phyloP scores from a whole-genome alignment of 2,797 vertebrate species.

The Acipenser oxyrinchus region DNA sequence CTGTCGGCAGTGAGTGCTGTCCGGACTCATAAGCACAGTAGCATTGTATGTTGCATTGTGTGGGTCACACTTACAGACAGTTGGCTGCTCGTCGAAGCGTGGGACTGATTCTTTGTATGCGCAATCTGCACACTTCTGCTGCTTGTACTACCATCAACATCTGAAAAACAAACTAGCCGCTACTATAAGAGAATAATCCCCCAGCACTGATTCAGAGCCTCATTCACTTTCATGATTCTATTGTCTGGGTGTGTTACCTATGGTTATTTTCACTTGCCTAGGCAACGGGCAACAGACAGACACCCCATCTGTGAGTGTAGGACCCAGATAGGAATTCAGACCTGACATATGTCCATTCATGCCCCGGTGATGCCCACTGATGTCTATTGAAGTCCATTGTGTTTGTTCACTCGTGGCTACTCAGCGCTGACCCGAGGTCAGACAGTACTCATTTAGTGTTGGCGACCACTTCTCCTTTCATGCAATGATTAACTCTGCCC shows the following conservation, averaged over 20 bases:
- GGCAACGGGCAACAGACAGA: constrained; percentile 35
- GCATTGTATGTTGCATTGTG: constrained; percentile 34
- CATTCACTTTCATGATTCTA: constrained; percentile 49
- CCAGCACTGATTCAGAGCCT: constrained; percentile 45
- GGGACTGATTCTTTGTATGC: constrained; percentile 47
- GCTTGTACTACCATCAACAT: constrained; percentile 20
- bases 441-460: constrained; percentile 49
- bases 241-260: constrained; percentile 59
- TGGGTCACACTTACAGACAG: constrained; percentile 62
- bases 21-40: constrained; percentile 14
- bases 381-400: constrained; percentile 32
- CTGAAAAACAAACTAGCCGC: constrained; percentile 41
- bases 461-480: constrained; percentile 61
- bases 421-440: constrained; percentile 62
- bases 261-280: constrained; percentile 53
- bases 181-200: constrained; percentile 48
- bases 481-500: constrained; percentile 55
- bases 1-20: background rate
- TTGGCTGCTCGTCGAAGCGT: constrained; percentile 51
- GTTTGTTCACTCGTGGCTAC: constrained; percentile 24
- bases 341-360: constrained; percentile 64
- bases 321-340: constrained; percentile 48
- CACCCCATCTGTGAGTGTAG: constrained; percentile 15
- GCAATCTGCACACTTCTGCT: constrained; percentile 48
- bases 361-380: constrained; percentile 43